Evolutionary conservation across 2,797 vertebrate species (phyloP), one percentile per base, ranked within the genome.

Genomic region (Gobionotothen gibberifrons): DNA sequence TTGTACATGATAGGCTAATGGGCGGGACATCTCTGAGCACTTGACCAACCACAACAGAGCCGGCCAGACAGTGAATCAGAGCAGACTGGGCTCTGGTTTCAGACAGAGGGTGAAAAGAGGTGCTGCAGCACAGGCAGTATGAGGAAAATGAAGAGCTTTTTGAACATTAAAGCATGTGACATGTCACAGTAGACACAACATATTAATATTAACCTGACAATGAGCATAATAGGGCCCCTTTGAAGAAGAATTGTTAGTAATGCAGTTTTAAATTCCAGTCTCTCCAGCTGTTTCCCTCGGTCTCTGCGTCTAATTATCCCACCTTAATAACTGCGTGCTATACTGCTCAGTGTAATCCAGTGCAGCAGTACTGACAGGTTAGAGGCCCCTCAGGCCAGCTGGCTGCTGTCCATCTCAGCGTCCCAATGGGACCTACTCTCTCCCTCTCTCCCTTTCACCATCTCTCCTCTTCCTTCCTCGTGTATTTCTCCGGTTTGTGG

Each of bases 311-410:
- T 63, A 8, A 68, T 75, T 55, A 52, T 60, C 32, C 71, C 48
- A 42, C 78, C 12, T 54, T 56, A 70, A 54, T 71, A 43, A 36
- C 44, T 74, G 40, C 9, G 9, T 55, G 26, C 61, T 51, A 3
- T 3, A 15, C 82, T 58, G 64, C 70, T 73, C 12, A 60, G 52
- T 54, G 53, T 78, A 66, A 70, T 81, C 77, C 77, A 58, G 52
- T 44, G 57, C 64, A 32, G 69, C 1, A 11, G 68, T 56, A 29
- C 44, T 56, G 53, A 73, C 53, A 79, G 81, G 81, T 83, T 72
- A 78, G 61, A 32, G 69, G 68, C 47, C 14, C 40, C 0, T 59
- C 15, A 0, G 39, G 82, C 68, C 78, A 74, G 64, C 65, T 84
- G 88, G 70, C 72, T 77, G 2, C 51, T 3, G 52, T 88, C 74